Evolutionary conservation across 1,140 invertebrate species (phyloP).

Genomic region (Choristoneura fumiferana): DNA sequence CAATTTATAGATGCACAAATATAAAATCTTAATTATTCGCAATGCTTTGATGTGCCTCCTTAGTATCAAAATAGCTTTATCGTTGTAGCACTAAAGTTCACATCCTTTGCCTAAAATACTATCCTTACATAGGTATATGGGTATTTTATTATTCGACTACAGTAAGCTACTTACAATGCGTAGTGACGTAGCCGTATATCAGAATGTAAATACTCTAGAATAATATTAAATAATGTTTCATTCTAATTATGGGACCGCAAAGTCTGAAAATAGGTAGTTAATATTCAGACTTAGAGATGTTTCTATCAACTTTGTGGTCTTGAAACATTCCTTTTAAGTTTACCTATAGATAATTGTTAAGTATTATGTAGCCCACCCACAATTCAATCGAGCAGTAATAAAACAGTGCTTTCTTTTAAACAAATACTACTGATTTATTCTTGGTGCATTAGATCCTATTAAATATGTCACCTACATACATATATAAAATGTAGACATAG

Average conservation of each 20-base stretch:
- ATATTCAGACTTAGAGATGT: slow-evolving; percentile 40
- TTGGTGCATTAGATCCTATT: slow-evolving; percentile 12
- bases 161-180: no score
- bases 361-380: no score
- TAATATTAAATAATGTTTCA: no score
- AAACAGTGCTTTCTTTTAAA: slow-evolving; percentile 3
- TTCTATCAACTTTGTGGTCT: no score
- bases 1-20: not conserved
- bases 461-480: slow-evolving; percentile 7
- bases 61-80: slow-evolving; percentile 52
- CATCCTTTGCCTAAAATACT: slow-evolving; percentile 37
- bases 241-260: slow-evolving; percentile 20
- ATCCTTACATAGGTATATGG: not conserved
- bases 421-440: slow-evolving; percentile 1
- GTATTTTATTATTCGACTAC: no score
- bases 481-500: slow-evolving; percentile 6
- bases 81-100: slow-evolving; percentile 41
- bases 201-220: no score
- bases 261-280: slow-evolving; percentile 34
- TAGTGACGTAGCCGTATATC: no score
- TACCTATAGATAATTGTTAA: no score
- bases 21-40: not conserved
- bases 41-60: slow-evolving; percentile 62
- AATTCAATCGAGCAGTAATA: no score
- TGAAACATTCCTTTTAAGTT: no score